These are phyloP conservation scores for Poecilia wingei DNA, from an alignment of 2,797 vertebrate species.

Conservation along the genomic window DNA sequence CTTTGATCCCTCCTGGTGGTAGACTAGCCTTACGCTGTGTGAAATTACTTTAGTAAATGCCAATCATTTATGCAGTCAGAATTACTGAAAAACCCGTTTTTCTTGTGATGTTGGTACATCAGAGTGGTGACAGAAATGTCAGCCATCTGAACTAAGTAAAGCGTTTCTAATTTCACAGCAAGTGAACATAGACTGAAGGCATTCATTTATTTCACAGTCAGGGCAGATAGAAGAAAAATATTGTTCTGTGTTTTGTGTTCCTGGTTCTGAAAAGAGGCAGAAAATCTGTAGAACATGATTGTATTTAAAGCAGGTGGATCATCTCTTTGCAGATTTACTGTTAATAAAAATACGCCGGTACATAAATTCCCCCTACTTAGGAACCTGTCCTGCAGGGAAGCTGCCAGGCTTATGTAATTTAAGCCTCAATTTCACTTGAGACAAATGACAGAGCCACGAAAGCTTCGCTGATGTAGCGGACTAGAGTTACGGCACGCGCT, in stretches of 20 bases:
- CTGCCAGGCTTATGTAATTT: not conserved
- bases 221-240: not conserved
- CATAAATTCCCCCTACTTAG: not conserved
- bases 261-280: not conserved
- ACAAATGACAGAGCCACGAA: slow-evolving; percentile 39
- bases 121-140: not conserved
- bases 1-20: not conserved
- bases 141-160: not conserved
- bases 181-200: slow-evolving; percentile 1
- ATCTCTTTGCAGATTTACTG: slow-evolving; percentile 6
- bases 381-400: not conserved
- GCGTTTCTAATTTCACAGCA: slow-evolving; percentile 23
- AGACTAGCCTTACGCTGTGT: not conserved
- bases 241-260: not conserved
- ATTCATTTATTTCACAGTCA: slow-evolving; percentile 12
- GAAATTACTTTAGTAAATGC: slow-evolving; percentile 16
- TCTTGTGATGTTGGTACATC: not conserved
- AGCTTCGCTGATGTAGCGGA: slow-evolving; percentile 31
- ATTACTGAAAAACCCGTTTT: slow-evolving; percentile 8
- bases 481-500: slow-evolving; percentile 42
- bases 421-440: slow-evolving; percentile 10
- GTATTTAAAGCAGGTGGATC: not conserved
- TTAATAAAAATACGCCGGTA: not conserved
- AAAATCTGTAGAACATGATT: not conserved
- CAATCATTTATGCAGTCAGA: slow-evolving; percentile 15